These are phyloP conservation scores for Clarias pachynema DNA, from an alignment of 2,797 vertebrate species.

Conservation along the genomic window DNA sequence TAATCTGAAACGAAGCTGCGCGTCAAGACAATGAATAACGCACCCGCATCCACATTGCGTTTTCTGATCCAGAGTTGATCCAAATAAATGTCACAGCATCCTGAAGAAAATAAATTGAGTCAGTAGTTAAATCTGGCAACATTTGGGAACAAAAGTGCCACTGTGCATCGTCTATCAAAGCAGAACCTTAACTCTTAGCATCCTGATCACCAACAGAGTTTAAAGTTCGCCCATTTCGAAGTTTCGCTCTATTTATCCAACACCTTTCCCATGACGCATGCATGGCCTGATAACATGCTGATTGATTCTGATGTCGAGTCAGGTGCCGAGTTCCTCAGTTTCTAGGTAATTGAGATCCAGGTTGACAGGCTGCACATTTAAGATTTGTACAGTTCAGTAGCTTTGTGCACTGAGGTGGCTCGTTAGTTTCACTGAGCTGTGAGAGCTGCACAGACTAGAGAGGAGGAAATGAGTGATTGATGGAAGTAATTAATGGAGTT, in stretches of 20 bases:
- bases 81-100: neutral
- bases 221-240: neutral
- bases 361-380: neutral
- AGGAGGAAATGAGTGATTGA: constrained; percentile 44
- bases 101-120: neutral
- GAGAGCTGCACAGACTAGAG: neutral
- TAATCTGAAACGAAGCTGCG: too few species aligned
- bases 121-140: neutral
- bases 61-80: neutral
- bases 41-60: too few species aligned
- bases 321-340: neutral
- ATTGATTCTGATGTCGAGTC: neutral
- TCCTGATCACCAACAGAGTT: neutral
- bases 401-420: constrained; percentile 37
- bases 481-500: constrained; percentile 51
- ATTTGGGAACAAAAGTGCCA: neutral
- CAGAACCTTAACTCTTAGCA: neutral
- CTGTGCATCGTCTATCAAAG: neutral
- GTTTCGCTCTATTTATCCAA: neutral
- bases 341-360: constrained; percentile 30
- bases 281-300: neutral
- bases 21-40: too few species aligned
- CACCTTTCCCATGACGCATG: neutral
- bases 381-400: constrained; percentile 15
- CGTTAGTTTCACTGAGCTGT: constrained; percentile 38